Evolutionary conservation across 2,797 vertebrate genomes (phyloP).

Genomic region (Onychomys leucogaster): DNA sequence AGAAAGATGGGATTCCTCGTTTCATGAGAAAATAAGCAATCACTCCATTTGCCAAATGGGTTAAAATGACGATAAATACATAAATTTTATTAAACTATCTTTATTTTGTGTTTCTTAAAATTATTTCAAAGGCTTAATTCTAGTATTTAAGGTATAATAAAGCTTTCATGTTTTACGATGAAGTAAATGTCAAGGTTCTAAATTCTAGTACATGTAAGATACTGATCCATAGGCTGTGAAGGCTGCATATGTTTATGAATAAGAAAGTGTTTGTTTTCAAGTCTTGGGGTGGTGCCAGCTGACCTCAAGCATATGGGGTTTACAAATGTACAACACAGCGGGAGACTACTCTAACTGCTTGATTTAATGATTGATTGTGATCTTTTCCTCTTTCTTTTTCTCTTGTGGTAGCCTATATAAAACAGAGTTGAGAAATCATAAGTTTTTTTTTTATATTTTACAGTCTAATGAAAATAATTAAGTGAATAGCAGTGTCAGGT

Average conservation of each 20-base stretch:
- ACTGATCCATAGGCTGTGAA: background rate
- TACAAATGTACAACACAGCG: background rate
- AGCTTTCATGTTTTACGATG: background rate
- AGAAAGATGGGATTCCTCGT: background rate
- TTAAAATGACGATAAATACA: conserved; percentile 52
- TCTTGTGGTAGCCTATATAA: background rate
- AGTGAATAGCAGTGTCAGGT: background rate
- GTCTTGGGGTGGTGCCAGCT: background rate
- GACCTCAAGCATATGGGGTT: background rate
- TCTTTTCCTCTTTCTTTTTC: background rate
- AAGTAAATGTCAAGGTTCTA: background rate
- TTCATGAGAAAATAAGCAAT: conserved; percentile 36
- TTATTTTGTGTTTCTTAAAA: conserved; percentile 1
- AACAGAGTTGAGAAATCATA: conserved; percentile 19
- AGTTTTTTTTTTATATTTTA: conserved; percentile 6
- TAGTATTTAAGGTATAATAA: conserved; percentile 14
- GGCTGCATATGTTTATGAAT: background rate
- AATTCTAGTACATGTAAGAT: background rate
- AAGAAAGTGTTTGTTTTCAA: background rate
- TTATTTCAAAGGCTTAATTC: conserved; percentile 38
- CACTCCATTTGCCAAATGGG: background rate
- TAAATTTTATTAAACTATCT: conserved; percentile 12
- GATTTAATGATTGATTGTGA: background rate
- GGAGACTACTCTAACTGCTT: background rate
- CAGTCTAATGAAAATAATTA: conserved; percentile 32